Conservation (phyloP, 2,113 vertebrate species). For the Prinia subflava region DNA sequence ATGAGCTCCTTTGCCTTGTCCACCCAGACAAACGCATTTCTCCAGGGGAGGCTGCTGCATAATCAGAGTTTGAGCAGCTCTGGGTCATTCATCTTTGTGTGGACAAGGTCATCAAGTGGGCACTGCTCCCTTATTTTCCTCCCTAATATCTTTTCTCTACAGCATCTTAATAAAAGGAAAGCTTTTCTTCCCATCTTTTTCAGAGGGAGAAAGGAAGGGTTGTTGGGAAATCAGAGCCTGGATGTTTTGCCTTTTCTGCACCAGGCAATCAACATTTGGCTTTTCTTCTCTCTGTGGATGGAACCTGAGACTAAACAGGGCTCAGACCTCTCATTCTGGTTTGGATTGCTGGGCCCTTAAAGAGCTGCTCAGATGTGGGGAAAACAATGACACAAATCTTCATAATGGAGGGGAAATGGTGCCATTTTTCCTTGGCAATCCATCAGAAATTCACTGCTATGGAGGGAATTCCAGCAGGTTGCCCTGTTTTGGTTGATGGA, state of each 20-base stretch:
- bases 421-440: background rate
- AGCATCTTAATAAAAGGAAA: constrained; percentile 16
- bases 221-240: background rate
- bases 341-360: background rate
- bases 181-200: background rate
- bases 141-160: background rate
- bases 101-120: background rate
- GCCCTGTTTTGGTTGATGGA: background rate
- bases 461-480: background rate
- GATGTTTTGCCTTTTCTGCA: background rate
- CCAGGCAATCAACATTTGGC: background rate
- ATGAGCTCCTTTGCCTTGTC: background rate
- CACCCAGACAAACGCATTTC: background rate
- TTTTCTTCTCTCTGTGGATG: background rate
- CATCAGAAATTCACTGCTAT: background rate
- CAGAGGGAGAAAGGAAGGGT: background rate
- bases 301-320: background rate
- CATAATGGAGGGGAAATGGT: background rate
- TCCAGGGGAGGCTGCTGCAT: background rate
- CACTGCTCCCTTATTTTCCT: background rate
- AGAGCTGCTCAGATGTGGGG: background rate
- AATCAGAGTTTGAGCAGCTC: background rate
- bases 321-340: background rate
- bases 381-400: background rate
- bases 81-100: constrained; percentile 16